Conservation (phyloP, 2,888 invertebrate species). For the Xestobium rufovillosum region DNA sequence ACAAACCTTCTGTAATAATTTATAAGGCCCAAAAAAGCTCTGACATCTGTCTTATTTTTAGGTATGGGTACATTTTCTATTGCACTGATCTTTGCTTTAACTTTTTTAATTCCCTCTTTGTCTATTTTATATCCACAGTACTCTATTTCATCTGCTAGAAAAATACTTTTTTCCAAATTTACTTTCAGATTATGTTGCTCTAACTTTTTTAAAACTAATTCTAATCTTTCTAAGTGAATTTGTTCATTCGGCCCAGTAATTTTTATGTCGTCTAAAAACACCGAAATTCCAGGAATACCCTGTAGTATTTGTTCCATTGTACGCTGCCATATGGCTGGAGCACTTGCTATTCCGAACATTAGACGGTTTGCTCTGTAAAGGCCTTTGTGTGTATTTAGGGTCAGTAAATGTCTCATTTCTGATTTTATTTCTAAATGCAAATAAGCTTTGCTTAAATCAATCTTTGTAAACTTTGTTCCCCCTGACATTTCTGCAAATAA, state of each 20-base stretch:
- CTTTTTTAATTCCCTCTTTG: conserved; percentile 30
- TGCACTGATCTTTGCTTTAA: conserved; percentile 29
- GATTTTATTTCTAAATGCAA: conserved; percentile 31
- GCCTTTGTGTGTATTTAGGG: conserved; percentile 33
- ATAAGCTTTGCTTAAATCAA: conserved; percentile 30
- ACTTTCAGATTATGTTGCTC: conserved; percentile 25
- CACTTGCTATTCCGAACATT: conserved; percentile 30
- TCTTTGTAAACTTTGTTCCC: conserved; percentile 21
- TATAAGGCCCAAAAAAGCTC: conserved; percentile 29
- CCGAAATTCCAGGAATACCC: conserved; percentile 26
- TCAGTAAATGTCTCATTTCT: conserved; percentile 29
- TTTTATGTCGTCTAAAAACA: too few species aligned
- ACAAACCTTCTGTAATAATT: conserved; percentile 35
- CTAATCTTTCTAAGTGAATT: conserved; percentile 24
- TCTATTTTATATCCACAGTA: conserved; percentile 31
- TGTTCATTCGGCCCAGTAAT: conserved; percentile 24
- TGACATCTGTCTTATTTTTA: conserved; percentile 26
- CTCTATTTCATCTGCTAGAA: conserved; percentile 26
- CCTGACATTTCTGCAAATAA: conserved; percentile 23
- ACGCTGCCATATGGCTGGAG: conserved; percentile 32
- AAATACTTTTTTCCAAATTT: conserved; percentile 28
- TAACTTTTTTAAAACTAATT: conserved; percentile 23
- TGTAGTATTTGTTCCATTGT: conserved; percentile 27
- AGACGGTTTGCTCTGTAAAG: conserved; percentile 29
- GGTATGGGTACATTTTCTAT: conserved; percentile 26